Percentiles rank a stretch among this genome's conserved stretches.
These are phyloP conservation scores for Spisula solida DNA, from an alignment of 2,888 invertebrate species.

Conservation along the genomic window DNA sequence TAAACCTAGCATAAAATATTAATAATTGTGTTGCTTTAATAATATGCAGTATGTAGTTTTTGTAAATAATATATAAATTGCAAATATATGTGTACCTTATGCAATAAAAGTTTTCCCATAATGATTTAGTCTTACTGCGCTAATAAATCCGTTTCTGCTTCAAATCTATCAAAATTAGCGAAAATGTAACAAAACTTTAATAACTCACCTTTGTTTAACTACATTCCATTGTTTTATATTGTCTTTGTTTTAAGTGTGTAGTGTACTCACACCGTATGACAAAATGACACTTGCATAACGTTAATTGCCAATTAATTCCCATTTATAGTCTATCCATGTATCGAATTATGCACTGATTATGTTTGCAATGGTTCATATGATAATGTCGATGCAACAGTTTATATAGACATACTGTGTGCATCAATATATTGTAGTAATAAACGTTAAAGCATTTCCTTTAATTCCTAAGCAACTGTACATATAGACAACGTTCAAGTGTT, in stretches of 20 bases:
- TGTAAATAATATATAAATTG: too few relatives aligned
- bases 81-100: too few relatives aligned
- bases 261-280: background rate
- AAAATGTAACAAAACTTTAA: background rate
- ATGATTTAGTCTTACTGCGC: too few relatives aligned
- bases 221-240: background rate
- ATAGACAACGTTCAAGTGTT: too few relatives aligned
- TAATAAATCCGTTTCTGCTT: too few relatives aligned
- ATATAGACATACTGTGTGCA: background rate
- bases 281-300: constrained; percentile 7
- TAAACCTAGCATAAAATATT: too few relatives aligned
- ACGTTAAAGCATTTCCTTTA: background rate
- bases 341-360: background rate
- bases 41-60: too few relatives aligned
- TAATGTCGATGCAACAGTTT: too few relatives aligned
- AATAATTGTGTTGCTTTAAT: too few relatives aligned
- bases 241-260: constrained; percentile 3
- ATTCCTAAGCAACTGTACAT: too few relatives aligned
- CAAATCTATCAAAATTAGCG: too few relatives aligned
- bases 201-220: background rate
- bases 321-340: background rate
- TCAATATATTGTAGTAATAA: background rate
- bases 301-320: constrained; percentile 23
- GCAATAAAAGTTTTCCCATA: too few relatives aligned
- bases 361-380: background rate